phyloP scores from a whole-genome alignment of 2,113 vertebrate species.

The Ctenodactylus gundi region DNA sequence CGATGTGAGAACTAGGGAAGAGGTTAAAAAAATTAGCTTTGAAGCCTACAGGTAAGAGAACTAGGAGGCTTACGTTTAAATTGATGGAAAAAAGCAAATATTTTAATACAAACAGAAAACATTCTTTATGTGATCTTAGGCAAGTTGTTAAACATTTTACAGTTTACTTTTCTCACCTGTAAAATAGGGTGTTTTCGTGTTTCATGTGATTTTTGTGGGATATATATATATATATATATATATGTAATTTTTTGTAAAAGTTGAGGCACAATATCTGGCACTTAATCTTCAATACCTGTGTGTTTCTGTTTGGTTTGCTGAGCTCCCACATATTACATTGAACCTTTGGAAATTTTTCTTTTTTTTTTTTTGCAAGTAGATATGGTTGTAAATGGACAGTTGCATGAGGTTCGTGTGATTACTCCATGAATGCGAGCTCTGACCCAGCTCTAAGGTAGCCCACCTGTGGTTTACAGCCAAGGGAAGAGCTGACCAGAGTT shows the following conservation, averaged over 20 bases:
- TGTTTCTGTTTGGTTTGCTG: not conserved
- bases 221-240: too few relatives aligned
- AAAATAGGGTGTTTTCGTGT: not conserved
- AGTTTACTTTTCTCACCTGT: not conserved
- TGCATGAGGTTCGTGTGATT: not conserved
- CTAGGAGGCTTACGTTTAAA: not conserved
- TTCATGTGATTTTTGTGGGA: not conserved
- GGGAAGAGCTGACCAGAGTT: slow-evolving; percentile 15
- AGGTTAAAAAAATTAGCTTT: not conserved
- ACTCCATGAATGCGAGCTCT: not conserved
- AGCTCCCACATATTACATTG: not conserved
- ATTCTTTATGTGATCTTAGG: not conserved
- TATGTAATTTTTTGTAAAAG: not conserved
- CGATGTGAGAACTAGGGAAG: not conserved
- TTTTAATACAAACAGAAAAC: slow-evolving; percentile 25
- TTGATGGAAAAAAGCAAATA: not conserved
- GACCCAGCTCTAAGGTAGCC: not conserved
- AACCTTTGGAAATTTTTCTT: not conserved
- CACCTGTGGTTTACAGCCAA: slow-evolving; percentile 11
- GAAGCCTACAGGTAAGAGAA: not conserved
- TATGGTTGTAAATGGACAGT: not conserved
- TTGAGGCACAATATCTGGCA: not conserved
- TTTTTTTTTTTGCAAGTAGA: not conserved
- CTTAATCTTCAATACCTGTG: not conserved
- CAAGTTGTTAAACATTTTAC: not conserved